These are phyloP conservation scores for Patella pellucida DNA, from an alignment of 2,888 invertebrate species.

Conservation along the genomic window DNA sequence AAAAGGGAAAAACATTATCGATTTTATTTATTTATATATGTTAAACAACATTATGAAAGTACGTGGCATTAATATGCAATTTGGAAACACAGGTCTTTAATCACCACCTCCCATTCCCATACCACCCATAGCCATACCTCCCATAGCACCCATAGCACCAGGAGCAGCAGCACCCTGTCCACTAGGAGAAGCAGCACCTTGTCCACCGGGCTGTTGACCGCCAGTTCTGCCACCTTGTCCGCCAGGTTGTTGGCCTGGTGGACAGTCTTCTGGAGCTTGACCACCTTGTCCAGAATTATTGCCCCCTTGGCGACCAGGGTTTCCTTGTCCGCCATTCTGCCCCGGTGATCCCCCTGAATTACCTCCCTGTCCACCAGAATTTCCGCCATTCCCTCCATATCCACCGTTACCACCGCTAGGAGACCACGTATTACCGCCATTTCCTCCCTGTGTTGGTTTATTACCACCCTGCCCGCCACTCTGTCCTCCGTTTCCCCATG, in stretches of 20 bases:
- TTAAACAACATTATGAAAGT: too few species aligned
- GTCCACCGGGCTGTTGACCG: not conserved
- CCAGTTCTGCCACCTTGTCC: not conserved
- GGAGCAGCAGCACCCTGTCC: not conserved
- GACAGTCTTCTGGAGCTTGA: not conserved
- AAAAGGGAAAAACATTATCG: too few species aligned
- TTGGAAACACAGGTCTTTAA: not conserved
- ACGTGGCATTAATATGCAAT: too few species aligned
- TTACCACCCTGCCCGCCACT: not conserved
- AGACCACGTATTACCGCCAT: not conserved
- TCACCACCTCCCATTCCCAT: not conserved
- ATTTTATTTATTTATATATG: too few species aligned
- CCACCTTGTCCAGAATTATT: not conserved
- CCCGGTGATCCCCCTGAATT: not conserved
- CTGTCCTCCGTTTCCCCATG: not conserved
- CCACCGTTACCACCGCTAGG: not conserved
- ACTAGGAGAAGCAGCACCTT: not conserved
- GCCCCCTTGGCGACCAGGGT: not conserved
- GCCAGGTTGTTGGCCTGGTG: not conserved
- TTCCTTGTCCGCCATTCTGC: not conserved
- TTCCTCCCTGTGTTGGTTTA: not conserved
- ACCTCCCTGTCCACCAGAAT: not conserved
- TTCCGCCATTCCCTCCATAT: not conserved
- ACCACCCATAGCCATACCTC: constrained; percentile 1
- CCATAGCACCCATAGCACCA: not conserved